phyloP scores from a whole-genome alignment of 64 coral and sea anemone species.

The Stichodactyla helianthus region DNA sequence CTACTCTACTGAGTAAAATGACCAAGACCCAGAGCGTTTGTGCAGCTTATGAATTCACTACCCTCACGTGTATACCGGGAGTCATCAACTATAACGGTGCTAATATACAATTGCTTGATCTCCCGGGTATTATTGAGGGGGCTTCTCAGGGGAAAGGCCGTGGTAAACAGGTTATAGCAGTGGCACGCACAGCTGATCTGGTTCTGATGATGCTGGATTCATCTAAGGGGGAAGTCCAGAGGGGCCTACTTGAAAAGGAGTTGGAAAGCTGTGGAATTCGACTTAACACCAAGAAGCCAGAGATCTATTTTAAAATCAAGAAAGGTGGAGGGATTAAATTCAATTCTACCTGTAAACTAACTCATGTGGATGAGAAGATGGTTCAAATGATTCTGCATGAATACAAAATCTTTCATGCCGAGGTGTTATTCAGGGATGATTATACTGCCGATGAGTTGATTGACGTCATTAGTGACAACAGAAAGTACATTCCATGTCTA shows the following conservation, averaged over 20 bases:
- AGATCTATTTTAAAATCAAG: constrained; percentile 96
- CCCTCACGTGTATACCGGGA: constrained; percentile 88
- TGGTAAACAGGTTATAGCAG: constrained; percentile 89
- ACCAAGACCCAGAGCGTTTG: constrained; percentile 80
- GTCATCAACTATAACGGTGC: constrained; percentile 90
- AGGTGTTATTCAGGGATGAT: constrained; percentile 95
- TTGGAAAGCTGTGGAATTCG: constrained; percentile 91
- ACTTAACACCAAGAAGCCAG: constrained; percentile 77
- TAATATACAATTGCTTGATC: constrained; percentile 92
- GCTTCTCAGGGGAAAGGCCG: constrained; percentile 91
- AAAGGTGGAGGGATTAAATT: constrained; percentile 89
- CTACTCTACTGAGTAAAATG: constrained; percentile 87
- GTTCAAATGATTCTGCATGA: constrained; percentile 90
- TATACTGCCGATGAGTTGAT: constrained; percentile 90
- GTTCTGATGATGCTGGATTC: constrained; percentile 96
- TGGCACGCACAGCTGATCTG: constrained; percentile 89
- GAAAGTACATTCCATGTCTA: constrained; percentile 84
- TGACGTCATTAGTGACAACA: constrained; percentile 89
- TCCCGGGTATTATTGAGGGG: constrained; percentile 92
- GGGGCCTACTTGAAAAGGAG: constrained; percentile 84
- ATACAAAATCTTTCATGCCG: constrained; percentile 99
- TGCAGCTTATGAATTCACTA: constrained; percentile 95
- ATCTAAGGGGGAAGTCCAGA: constrained; percentile 85
- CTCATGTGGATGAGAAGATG: constrained; percentile 86
- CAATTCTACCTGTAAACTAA: constrained; percentile 87